Base-by-base conservation (phyloP, 2,888 invertebrate species). In the Pristionchus maxplancki region DNA sequence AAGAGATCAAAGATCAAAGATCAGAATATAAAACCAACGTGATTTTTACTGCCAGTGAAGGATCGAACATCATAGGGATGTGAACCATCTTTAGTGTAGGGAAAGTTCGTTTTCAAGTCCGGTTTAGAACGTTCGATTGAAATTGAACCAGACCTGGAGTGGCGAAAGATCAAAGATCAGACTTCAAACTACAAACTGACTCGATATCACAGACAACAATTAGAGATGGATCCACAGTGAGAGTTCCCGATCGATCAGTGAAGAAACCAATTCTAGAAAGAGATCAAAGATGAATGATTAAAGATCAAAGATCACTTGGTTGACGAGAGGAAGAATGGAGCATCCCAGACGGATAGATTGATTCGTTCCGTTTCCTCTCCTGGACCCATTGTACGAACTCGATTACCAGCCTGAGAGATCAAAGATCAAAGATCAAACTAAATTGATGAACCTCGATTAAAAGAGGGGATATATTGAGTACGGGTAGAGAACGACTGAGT, bases 251-350 rank as follows among this genome's bases (percentile, higher is more conserved):
- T 24, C 62, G 44, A 85, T 85, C 85, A 20, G 85, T 85, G 64
- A 85, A 85, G 44, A 85, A 85, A 2, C 85, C 85, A 44, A 85
- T 37, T 58, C 50, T 83, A n/a, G n/a, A n/a, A n/a, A 37, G n/a
- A 40, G 74, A 74, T 40, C 40, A 74, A 74, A 37, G 74, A 74
- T 74, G 28, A 78, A 11, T 48, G 9, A n/a, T 78, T 48, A 78
- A 44, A 40, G 78, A 48, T 78, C 78, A 78, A 40, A 44, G 44
- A n/a, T 44, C 48, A 78, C 82, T 83, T 50, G 11, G 82, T 83
- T 13, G 71, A n/a, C 1, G 71, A 87, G 48, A 87, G 34, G 71
- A 87, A 87, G 67, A 87, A 87, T 0, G 86, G 86, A 0, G 86
- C 71, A 50, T 87, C 86, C 86, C 86, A 87, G 31, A 48, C 48